Conservation (phyloP, 2,797 vertebrate genomes). For the Helostoma temminkii region DNA sequence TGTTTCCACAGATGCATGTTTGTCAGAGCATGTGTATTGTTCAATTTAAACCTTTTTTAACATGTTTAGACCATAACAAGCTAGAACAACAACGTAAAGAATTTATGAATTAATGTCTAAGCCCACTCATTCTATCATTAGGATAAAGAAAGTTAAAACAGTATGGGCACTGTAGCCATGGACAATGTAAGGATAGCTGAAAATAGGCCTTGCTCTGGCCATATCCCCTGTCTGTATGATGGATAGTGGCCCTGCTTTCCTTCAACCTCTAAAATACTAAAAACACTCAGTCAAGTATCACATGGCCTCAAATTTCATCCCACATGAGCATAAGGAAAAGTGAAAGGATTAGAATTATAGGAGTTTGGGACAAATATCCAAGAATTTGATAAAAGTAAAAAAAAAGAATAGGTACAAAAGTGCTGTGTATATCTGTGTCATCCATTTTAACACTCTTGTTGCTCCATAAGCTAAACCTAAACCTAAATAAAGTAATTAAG, state of each 20-base stretch:
- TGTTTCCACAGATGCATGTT: not conserved
- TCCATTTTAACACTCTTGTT: conserved; percentile 13
- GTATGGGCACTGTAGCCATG: conserved; percentile 26
- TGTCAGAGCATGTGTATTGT: not conserved
- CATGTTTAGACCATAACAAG: not conserved
- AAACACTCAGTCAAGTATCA: conserved; percentile 58
- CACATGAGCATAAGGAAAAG: conserved; percentile 44
- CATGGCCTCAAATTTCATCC: conserved; percentile 34
- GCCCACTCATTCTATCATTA: conserved; percentile 8
- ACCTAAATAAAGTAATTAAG: conserved; percentile 17
- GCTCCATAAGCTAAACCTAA: conserved; percentile 16
- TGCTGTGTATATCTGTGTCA: conserved; percentile 3
- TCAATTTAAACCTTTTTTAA: not conserved
- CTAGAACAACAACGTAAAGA: conserved; percentile 12
- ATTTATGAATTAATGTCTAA: conserved; percentile 7
- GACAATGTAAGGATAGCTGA: conserved; percentile 54
- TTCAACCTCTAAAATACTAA: conserved; percentile 59
- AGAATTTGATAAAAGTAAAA: not conserved
- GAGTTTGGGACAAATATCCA: conserved; percentile 2
- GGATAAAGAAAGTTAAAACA: conserved; percentile 36
- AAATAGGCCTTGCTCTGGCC: conserved; percentile 64
- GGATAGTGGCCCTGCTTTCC: conserved; percentile 66
- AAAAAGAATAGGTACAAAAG: no score
- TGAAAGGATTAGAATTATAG: conserved; percentile 11
- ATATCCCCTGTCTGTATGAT: conserved; percentile 72